These are phyloP conservation scores for Pammene aurita DNA, from an alignment of 2,888 invertebrate genomes.

Conservation along the genomic window DNA sequence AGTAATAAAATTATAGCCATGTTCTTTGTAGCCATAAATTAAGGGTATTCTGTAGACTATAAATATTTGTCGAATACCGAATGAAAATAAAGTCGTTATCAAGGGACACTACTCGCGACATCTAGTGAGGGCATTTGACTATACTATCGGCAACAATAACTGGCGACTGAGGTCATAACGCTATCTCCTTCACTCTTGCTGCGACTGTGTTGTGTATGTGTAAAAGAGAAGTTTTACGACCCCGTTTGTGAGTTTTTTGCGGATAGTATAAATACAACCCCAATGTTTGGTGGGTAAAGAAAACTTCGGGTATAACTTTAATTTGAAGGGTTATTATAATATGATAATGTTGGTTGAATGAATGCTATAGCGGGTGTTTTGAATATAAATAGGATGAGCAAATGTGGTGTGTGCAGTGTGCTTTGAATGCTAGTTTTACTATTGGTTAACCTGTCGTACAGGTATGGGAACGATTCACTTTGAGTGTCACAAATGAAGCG, in stretches of 20 bases:
- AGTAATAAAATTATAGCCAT: slow-evolving; percentile 35
- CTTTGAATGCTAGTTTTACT: slow-evolving; percentile 37
- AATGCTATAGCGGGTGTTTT: slow-evolving; percentile 33
- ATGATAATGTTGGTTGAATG: slow-evolving; percentile 36
- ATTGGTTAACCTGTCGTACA: slow-evolving; percentile 45
- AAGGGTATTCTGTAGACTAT: slow-evolving; percentile 30
- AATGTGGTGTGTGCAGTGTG: slow-evolving; percentile 38
- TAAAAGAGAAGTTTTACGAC: too few relatives aligned
- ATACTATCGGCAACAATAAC: too few relatives aligned
- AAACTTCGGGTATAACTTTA: slow-evolving; percentile 23
- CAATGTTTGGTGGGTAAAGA: not conserved
- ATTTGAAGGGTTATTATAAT: slow-evolving; percentile 22
- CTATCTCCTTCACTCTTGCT: too few relatives aligned
- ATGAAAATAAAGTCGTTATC: not conserved
- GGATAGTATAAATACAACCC: too few relatives aligned
- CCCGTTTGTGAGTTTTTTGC: too few relatives aligned
- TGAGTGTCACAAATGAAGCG: slow-evolving; percentile 67
- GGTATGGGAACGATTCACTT: slow-evolving; percentile 55
- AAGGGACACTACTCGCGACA: slow-evolving; percentile 5
- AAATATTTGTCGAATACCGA: slow-evolving; percentile 19
- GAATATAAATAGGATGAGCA: slow-evolving; percentile 36
- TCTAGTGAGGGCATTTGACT: slow-evolving; percentile 8
- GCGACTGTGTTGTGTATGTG: too few relatives aligned
- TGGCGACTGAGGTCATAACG: too few relatives aligned
- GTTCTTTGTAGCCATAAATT: slow-evolving; percentile 39